These are phyloP conservation scores for Mormyrus lacerda DNA, from an alignment of 2,113 vertebrate genomes.

Conservation along the genomic window DNA sequence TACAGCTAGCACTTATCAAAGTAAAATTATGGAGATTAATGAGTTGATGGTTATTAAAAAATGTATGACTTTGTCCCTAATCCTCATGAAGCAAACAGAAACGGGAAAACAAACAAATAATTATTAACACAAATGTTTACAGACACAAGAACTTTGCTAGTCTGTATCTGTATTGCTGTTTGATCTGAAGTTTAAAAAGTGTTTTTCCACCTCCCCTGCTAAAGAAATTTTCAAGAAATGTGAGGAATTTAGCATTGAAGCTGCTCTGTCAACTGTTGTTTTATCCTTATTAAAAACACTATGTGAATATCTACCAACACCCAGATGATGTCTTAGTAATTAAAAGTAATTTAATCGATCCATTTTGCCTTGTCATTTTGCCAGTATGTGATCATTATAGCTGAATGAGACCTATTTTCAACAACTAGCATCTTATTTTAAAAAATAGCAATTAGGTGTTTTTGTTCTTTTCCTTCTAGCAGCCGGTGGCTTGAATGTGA, in stretches of 20 bases:
- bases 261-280: background rate
- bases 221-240: background rate
- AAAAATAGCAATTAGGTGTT: background rate
- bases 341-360: background rate
- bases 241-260: background rate
- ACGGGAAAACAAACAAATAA: conserved; percentile 25
- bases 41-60: conserved; percentile 46
- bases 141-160: background rate
- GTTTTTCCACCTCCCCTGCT: background rate
- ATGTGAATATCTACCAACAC: background rate
- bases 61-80: conserved; percentile 33
- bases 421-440: conserved; percentile 4
- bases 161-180: background rate
- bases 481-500: background rate
- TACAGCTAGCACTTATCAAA: conserved; percentile 51
- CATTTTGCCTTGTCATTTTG: background rate
- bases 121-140: background rate
- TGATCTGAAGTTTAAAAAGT: background rate
- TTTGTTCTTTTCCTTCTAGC: background rate
- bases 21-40: conserved; percentile 53
- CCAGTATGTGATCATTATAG: background rate
- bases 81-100: conserved; percentile 21
- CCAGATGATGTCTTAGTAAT: background rate
- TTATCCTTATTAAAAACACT: background rate
- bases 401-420: background rate